Conservation (phyloP, 2,113 vertebrate genomes). For the Aspiorhynchus laticeps region DNA sequence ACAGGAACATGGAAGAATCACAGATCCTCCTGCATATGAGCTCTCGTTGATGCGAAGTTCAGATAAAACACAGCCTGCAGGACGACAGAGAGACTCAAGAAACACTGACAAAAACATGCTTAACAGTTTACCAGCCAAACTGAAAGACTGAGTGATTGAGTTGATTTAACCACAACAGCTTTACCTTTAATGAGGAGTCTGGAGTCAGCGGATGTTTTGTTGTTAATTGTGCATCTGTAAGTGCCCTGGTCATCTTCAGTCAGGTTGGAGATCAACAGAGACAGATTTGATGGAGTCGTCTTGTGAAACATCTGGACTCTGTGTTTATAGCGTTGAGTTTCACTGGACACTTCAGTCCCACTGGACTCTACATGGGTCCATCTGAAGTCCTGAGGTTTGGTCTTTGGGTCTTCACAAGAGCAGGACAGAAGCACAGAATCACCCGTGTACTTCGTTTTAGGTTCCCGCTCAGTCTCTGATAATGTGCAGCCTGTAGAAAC, state of each 20-base stretch:
- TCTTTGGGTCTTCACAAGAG: conserved; percentile 3
- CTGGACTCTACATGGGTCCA: conserved; percentile 5
- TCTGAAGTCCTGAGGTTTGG: conserved; percentile 3
- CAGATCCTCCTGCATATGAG: background rate
- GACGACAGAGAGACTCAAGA: background rate
- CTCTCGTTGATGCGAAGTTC: background rate
- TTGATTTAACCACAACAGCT: no score
- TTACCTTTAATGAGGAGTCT: background rate
- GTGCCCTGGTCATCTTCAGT: conserved; percentile 13
- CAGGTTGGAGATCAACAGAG: conserved; percentile 17
- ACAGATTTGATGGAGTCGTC: no score
- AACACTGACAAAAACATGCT: background rate
- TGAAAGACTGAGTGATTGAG: no score
- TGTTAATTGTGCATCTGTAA: conserved; percentile 14
- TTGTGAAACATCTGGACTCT: conserved; percentile 8
- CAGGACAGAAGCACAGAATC: conserved; percentile 36
- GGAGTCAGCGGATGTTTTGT: background rate
- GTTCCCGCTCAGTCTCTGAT: background rate
- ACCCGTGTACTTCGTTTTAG: background rate
- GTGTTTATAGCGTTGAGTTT: background rate
- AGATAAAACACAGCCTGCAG: no score
- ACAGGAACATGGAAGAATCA: background rate
- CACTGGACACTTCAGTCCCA: no score
- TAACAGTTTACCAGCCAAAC: no score
- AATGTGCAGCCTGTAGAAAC: background rate